Percentiles rank a stretch among this genome's conserved stretches.
Conservation (phyloP, 35 echinoderm and acorn worm genomes). For the Antedon bifida region DNA sequence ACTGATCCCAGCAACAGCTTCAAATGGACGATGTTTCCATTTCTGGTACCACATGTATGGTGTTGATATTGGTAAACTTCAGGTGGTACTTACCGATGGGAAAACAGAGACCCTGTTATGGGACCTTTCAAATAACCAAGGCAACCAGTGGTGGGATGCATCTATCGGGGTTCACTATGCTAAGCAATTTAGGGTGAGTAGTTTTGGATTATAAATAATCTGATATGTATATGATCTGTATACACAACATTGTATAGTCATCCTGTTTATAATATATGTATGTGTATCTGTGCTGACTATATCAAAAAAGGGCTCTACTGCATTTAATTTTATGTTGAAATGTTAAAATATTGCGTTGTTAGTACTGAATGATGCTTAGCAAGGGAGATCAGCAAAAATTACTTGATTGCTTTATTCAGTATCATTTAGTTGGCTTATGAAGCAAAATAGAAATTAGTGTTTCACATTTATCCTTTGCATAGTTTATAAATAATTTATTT, state of each 20-base stretch:
- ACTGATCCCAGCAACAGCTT: conserved; percentile 9
- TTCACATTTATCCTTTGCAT: no score
- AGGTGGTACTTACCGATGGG: conserved; percentile 13
- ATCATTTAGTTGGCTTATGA: no score
- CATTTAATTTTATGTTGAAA: no score
- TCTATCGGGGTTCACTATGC: neutral
- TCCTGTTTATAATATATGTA: no score
- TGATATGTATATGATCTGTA: neutral
- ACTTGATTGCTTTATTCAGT: no score
- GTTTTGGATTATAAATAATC: neutral
- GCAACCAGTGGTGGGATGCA: conserved; percentile 24
- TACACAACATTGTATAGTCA: no score
- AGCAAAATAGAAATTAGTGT: no score
- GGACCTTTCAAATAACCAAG: conserved; percentile 22
- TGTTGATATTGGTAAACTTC: conserved; percentile 29
- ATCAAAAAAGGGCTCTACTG: no score
- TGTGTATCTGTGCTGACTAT: no score
- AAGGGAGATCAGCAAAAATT: no score
- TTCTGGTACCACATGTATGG: conserved; percentile 98
- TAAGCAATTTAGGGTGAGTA: neutral
- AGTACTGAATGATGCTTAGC: no score
- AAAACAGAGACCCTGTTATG: conserved; percentile 17
- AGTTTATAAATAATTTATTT: neutral
- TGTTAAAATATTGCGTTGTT: no score
- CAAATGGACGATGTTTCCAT: conserved; percentile 24